Conservation (phyloP, 2,113 vertebrate genomes). For the Malurus melanocephalus region DNA sequence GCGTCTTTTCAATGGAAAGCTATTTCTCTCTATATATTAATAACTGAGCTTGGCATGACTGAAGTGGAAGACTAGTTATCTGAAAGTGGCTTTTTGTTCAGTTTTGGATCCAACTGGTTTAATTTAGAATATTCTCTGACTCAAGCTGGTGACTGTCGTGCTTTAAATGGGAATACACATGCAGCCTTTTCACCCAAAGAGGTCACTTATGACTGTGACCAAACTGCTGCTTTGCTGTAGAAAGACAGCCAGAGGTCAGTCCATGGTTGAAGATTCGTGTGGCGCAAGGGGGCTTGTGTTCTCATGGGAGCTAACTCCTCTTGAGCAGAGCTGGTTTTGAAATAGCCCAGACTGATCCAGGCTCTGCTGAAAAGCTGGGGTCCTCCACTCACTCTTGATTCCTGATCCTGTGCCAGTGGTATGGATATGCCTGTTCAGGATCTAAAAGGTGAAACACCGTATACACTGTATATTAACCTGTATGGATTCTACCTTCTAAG, state of each 20-base stretch:
- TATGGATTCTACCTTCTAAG: not conserved
- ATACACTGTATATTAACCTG: not conserved
- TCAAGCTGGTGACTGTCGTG: not conserved
- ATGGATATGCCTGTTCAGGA: not conserved
- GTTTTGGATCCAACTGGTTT: not conserved
- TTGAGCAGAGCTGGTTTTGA: not conserved
- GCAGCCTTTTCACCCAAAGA: not conserved
- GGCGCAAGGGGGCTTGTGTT: not conserved
- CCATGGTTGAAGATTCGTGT: not conserved
- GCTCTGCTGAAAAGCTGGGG: rapidly evolving
- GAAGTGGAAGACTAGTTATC: not conserved
- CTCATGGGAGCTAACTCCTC: not conserved
- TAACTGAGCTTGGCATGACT: not conserved
- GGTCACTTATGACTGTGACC: not conserved
- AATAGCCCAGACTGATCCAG: not conserved
- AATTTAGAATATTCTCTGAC: not conserved
- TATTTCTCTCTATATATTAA: not conserved
- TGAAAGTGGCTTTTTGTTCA: not conserved
- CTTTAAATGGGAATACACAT: not conserved
- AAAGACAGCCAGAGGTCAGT: not conserved
- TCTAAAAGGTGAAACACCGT: not conserved
- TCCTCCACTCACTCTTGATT: not conserved
- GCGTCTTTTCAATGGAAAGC: not conserved
- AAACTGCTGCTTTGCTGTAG: not conserved
- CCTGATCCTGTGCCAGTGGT: not conserved